phyloP scores from a whole-genome alignment of 2,113 vertebrate genomes.

The Clarias batrachus region DNA sequence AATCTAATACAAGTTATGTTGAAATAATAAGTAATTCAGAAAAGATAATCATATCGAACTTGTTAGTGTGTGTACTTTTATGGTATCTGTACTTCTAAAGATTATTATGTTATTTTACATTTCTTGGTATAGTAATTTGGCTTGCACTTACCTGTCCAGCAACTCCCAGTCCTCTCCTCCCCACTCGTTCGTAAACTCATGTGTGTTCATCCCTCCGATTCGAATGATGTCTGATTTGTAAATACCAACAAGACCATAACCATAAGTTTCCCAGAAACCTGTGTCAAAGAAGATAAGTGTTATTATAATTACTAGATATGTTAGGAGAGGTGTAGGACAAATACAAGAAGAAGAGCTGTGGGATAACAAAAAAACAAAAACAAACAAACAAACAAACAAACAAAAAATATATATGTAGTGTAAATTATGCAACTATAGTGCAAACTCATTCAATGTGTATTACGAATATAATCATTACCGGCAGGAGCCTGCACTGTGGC shows the following conservation, averaged over 20 bases:
- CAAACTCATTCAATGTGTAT: not conserved
- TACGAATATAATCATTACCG: conserved; percentile 11
- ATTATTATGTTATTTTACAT: not conserved
- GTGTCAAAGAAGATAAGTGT: not conserved
- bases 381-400: no score
- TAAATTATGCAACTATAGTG: not conserved
- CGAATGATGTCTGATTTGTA: conserved; percentile 44
- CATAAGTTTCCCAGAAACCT: conserved; percentile 41
- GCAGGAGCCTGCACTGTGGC: conserved; percentile 70
- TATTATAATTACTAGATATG: not conserved
- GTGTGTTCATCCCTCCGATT: conserved; percentile 46
- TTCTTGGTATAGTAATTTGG: not conserved
- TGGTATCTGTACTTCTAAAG: not conserved
- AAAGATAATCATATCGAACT: not conserved
- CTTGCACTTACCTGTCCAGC: conserved; percentile 37
- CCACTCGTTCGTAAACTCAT: conserved; percentile 44
- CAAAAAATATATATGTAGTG: not conserved
- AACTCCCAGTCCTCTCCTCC: conserved; percentile 53
- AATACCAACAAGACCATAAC: conserved; percentile 43
- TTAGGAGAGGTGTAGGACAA: not conserved
- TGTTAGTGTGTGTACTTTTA: not conserved
- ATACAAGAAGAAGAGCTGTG: not conserved
- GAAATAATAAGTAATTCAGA: not conserved
- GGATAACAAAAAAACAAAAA: no score
- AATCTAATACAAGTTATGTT: not conserved